These are phyloP conservation scores for Myiagra hebetior DNA, from an alignment of 2,113 vertebrate species.

Conservation along the genomic window DNA sequence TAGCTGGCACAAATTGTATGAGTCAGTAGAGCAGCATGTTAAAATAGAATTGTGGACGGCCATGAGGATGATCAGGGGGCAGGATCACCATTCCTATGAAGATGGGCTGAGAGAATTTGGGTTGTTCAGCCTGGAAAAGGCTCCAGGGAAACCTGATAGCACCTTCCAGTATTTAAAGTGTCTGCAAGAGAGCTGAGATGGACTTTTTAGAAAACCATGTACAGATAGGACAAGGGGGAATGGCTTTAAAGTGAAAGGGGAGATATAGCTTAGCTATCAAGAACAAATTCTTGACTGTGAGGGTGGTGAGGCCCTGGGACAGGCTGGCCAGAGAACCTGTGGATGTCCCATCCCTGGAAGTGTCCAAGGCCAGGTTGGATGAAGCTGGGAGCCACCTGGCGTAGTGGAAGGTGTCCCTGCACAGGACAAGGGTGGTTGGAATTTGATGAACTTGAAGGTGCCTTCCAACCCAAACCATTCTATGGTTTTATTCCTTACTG, in stretches of 20 bases:
- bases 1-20: not conserved
- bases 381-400: not conserved
- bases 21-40: not conserved
- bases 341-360: not conserved
- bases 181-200: not conserved
- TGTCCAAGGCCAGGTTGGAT: not conserved
- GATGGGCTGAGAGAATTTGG: not conserved
- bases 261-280: not conserved
- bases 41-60: not conserved
- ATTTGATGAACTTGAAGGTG: not conserved
- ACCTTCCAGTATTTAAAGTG: not conserved
- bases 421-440: not conserved
- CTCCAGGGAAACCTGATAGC: not conserved
- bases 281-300: not conserved
- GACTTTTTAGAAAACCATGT: not conserved
- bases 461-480: not conserved
- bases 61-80: not conserved
- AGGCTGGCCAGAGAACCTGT: not conserved
- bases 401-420: not conserved
- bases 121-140: not conserved
- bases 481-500: not conserved
- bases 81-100: not conserved
- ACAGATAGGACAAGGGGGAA: not conserved
- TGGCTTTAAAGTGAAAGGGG: not conserved
- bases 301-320: not conserved